Evolutionary conservation across 2,113 vertebrate species (phyloP).

Genomic region (Rhinoderma darwinii): DNA sequence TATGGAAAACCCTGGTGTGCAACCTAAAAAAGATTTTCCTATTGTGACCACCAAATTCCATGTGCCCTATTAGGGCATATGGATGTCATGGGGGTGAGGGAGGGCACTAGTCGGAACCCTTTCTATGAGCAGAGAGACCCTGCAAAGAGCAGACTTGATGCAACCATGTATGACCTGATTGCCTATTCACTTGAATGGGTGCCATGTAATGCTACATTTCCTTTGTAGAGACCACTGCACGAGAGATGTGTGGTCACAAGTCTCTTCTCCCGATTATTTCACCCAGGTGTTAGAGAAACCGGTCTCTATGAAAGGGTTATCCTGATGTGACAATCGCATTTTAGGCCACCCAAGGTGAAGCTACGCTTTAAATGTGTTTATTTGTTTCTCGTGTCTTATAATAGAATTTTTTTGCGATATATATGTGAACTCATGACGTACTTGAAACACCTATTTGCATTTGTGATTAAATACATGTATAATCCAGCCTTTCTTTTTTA

Average conservation of each 20-base stretch:
- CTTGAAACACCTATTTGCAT: not conserved
- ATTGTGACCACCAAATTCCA: no score
- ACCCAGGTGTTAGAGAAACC: no score
- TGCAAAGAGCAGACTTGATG: no score
- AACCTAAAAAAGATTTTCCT: no score
- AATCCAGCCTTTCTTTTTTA: slow-evolving; percentile 54
- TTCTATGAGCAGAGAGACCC: no score
- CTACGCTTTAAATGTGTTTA: not conserved
- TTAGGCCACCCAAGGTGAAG: not conserved
- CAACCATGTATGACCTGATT: no score
- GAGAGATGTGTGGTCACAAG: not conserved
- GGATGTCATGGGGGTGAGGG: no score
- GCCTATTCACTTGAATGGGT: no score
- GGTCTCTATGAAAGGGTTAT: no score
- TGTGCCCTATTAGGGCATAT: no score
- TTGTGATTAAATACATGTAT: not conserved
- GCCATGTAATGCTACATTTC: not conserved
- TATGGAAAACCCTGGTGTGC: not conserved
- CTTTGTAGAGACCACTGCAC: not conserved
- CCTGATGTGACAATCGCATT: not conserved
- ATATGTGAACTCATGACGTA: not conserved
- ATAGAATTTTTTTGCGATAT: not conserved
- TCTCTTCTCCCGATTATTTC: not conserved
- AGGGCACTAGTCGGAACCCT: no score
- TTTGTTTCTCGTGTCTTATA: not conserved